phyloP scores from a whole-genome alignment of 2,113 vertebrate species.

The Calidris pugnax region DNA sequence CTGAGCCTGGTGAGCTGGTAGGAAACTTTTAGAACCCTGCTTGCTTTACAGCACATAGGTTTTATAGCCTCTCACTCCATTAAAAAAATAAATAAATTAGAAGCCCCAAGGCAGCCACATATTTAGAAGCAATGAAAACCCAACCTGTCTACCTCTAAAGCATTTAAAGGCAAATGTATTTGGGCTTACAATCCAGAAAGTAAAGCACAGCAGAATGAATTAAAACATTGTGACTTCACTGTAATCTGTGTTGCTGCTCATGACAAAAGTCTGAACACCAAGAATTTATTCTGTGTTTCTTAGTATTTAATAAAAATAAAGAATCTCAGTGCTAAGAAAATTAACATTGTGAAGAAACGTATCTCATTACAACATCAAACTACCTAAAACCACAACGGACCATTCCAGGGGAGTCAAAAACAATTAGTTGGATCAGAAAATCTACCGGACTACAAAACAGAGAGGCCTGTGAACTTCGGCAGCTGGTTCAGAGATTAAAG shows the following conservation, averaged over 20 bases:
- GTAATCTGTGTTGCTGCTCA: conserved; percentile 30
- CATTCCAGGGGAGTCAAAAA: neutral
- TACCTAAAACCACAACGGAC: neutral
- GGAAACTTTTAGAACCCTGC: conserved; percentile 16
- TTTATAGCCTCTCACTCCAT: conserved; percentile 73
- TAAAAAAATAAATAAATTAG: conserved; percentile 77
- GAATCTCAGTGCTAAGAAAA: conserved; percentile 5
- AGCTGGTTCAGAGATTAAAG: neutral
- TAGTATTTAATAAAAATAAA: conserved; percentile 53
- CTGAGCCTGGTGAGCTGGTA: neutral
- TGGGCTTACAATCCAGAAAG: conserved; percentile 3
- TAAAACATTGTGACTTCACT: conserved; percentile 63
- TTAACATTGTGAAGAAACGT: neutral
- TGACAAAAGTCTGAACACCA: conserved; percentile 3
- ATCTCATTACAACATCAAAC: conserved; percentile 30
- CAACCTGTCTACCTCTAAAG: conserved; percentile 67
- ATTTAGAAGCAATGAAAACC: conserved; percentile 70
- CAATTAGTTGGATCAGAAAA: conserved; percentile 43
- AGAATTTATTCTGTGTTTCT: conserved; percentile 45
- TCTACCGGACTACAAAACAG: conserved; percentile 23
- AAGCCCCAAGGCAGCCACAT: conserved; percentile 64
- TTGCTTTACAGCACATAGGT: conserved; percentile 55
- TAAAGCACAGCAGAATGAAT: conserved; percentile 57
- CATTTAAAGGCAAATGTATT: conserved; percentile 59
- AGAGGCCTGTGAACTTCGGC: neutral